Evolutionary conservation across 1,140 invertebrate species (phyloP).

Genomic region (Battus philenor): DNA sequence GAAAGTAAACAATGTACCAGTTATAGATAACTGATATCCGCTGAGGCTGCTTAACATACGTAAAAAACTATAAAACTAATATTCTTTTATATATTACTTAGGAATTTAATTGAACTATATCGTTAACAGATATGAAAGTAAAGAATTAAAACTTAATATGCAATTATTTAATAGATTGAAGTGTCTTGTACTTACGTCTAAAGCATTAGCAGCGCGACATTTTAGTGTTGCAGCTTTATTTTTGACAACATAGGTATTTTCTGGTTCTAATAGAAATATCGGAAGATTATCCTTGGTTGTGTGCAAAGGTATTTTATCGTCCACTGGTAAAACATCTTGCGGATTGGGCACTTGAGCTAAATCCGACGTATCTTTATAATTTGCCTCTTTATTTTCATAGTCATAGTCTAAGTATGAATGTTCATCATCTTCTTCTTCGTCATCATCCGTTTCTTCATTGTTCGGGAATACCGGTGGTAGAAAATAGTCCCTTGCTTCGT

Average conservation of each 20-base stretch:
- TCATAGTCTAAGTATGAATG: slow-evolving; percentile 57
- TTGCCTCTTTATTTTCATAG: slow-evolving; percentile 56
- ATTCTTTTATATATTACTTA: too few species aligned
- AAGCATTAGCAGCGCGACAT: slow-evolving; percentile 87
- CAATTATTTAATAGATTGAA: too few species aligned
- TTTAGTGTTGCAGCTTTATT: slow-evolving; percentile 88
- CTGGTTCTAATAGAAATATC: slow-evolving; percentile 87
- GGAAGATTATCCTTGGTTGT: slow-evolving; percentile 80
- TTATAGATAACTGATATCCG: too few species aligned
- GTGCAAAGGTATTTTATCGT: slow-evolving; percentile 74
- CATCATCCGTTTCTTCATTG: slow-evolving; percentile 45
- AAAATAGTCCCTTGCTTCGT: slow-evolving; percentile 57
- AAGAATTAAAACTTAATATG: too few species aligned
- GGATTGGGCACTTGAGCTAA: slow-evolving; percentile 24
- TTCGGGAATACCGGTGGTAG: slow-evolving; percentile 49
- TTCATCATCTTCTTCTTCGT: slow-evolving; percentile 54
- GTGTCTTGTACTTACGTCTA: slow-evolving; percentile 58
- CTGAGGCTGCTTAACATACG: too few species aligned
- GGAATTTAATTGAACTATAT: too few species aligned
- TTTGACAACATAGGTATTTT: slow-evolving; percentile 89
- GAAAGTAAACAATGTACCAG: too few species aligned
- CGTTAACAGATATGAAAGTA: too few species aligned
- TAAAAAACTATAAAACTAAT: too few species aligned
- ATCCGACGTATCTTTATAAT: slow-evolving; percentile 65
- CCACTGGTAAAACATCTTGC: slow-evolving; percentile 33